Base-by-base conservation (phyloP, 2,113 vertebrate genomes). In the Zosterops borbonicus region DNA sequence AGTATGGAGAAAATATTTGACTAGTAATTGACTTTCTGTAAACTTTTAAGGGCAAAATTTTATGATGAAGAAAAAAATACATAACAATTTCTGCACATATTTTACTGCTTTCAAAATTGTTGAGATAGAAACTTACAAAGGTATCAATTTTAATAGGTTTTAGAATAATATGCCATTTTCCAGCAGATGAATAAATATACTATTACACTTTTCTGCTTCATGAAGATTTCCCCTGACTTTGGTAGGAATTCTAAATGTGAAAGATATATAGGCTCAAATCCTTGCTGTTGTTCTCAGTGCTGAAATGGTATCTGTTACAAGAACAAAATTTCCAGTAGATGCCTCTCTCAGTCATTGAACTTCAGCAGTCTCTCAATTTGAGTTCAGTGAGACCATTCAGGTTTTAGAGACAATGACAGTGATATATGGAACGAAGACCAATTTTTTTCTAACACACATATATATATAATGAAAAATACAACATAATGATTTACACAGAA, bases 91-190 rank as follows among this genome's bases (percentile, higher is more conserved):
- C 47, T 59, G 79, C 59, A 81, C 89, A 90, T 50, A 89, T 81
- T 90, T 92, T 89, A 92, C 76, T 74, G 80, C 90, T 90, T 96
- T 89, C 55, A 78, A 94, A 97, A 65, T 68, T 94, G 83, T 93
- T 89, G 63, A 92, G 64, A 95, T 27, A 93, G 76, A 73, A 89
- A 68, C 29, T 59, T 87, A 64, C 25, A 80, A 73, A 92, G 39
- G 12, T 92, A 92, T 81, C 42, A 24, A 52, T 90, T 95, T 85
- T 92, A 93, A 74, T 74, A 87, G 79, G 22, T 69, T 28, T 89
- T 89, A 80, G 71, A 89, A 92, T 90, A 96, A 83, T 73, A 92
- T 20, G 27, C 39, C 56, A 37, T 77, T 83, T 86, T 88, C 71
- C 39, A 89, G 89, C 56, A 92, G 59, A 65, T 84, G 52, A 89